These are phyloP conservation scores for Cygnus atratus DNA, from an alignment of 2,113 vertebrate species.

Conservation along the genomic window DNA sequence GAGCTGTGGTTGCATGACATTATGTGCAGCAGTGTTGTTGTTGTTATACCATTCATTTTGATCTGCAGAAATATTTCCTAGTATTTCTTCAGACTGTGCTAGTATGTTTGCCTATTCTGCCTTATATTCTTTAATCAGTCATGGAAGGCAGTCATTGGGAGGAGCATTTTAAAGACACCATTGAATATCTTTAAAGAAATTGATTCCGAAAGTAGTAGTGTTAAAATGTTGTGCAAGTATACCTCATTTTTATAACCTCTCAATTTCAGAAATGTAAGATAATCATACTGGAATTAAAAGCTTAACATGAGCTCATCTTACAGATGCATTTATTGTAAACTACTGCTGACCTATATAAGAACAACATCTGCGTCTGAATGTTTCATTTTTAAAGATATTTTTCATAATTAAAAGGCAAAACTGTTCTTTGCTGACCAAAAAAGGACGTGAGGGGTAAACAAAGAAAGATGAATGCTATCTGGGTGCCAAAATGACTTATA, in stretches of 20 bases:
- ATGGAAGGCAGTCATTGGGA: neutral
- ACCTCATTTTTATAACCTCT: neutral
- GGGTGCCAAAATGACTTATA: neutral
- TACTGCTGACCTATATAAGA: conserved; percentile 26
- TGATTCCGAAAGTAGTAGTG: neutral
- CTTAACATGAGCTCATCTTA: conserved; percentile 37
- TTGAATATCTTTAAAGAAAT: neutral
- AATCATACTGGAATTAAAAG: conserved; percentile 22
- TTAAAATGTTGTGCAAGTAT: neutral
- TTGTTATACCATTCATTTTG: neutral
- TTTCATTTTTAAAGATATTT: neutral
- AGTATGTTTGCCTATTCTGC: neutral
- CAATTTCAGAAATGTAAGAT: neutral
- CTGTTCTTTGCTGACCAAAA: neutral
- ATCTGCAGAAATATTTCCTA: neutral
- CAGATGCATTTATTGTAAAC: conserved; percentile 27
- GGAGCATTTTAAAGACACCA: neutral
- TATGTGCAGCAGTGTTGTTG: neutral
- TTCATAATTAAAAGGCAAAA: neutral
- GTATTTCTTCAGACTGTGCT: neutral
- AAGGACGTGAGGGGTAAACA: neutral
- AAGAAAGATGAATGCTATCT: neutral
- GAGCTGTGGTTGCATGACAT: neutral
- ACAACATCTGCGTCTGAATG: neutral
- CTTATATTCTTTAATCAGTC: neutral